A percentile compares a stretch with the other conserved stretches of the same genome.
phyloP scores from a whole-genome alignment of 2,888 invertebrate species.

The Pseudolycoriella hygida region DNA sequence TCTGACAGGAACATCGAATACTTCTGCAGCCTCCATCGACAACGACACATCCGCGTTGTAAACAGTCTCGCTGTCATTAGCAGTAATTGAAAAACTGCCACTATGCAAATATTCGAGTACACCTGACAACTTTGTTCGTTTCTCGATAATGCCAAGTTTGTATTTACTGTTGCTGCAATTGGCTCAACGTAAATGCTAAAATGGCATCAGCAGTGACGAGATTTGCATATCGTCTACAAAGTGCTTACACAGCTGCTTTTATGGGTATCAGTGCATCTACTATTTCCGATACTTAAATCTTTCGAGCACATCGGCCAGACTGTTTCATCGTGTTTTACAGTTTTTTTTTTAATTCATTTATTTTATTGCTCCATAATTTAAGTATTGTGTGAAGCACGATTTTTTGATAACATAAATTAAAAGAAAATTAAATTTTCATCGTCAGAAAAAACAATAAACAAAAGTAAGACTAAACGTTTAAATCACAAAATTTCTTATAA shows the following conservation, averaged over 20 bases:
- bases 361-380: too few relatives aligned
- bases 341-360: too few relatives aligned
- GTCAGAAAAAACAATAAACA: too few relatives aligned
- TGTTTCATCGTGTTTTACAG: background rate
- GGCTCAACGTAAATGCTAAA: background rate
- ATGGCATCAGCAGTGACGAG: background rate
- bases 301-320: background rate
- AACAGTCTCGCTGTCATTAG: too few relatives aligned
- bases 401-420: too few relatives aligned
- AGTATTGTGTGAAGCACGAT: too few relatives aligned
- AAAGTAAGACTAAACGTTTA: too few relatives aligned
- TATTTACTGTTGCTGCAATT: background rate
- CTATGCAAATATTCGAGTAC: background rate
- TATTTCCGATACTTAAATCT: background rate
- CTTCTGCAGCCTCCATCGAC: too few relatives aligned
- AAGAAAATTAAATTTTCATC: too few relatives aligned
- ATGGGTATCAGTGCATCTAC: background rate
- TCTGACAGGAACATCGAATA: too few relatives aligned
- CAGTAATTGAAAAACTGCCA: background rate
- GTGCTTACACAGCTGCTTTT: background rate
- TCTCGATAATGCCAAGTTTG: background rate
- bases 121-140: background rate
- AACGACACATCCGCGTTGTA: too few relatives aligned
- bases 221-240: constrained; percentile 1
- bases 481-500: too few relatives aligned